Percentiles rank a stretch among this genome's conserved stretches.
phyloP scores from a whole-genome alignment of 2,888 invertebrate species.

The Lasioglossum malachurum region DNA sequence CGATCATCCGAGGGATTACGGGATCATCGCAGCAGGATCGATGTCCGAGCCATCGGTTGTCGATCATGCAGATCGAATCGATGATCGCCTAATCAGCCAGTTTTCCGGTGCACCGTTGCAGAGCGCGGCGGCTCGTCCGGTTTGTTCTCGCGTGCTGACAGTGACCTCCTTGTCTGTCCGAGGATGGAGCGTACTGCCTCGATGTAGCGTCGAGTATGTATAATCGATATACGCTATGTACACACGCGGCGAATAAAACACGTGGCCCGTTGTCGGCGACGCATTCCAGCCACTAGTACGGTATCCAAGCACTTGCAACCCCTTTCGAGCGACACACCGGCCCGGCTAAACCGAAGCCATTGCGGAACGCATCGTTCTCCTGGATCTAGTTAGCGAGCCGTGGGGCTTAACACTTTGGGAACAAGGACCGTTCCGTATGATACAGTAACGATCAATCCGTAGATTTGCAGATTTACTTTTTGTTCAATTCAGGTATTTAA shows the following conservation, averaged over 20 bases:
- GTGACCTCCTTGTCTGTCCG: constrained; percentile 70
- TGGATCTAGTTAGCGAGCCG: constrained; percentile 66
- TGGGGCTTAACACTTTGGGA: constrained; percentile 49
- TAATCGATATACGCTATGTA: constrained; percentile 43
- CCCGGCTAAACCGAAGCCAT: constrained; percentile 63
- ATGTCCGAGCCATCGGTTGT: background rate
- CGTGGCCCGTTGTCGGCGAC: constrained; percentile 39
- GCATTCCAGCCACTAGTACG: constrained; percentile 68
- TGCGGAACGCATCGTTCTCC: constrained; percentile 41
- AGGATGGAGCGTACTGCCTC: constrained; percentile 7
- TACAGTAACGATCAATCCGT: background rate
- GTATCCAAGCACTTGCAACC: constrained; percentile 66
- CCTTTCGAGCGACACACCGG: constrained; percentile 41
- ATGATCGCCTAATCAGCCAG: constrained; percentile 39
- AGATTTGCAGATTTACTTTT: background rate
- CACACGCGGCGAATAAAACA: constrained; percentile 58
- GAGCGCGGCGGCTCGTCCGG: constrained; percentile 28
- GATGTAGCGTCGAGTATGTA: background rate
- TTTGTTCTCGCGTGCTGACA: constrained; percentile 59
- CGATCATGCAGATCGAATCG: constrained; percentile 32
- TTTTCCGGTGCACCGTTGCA: constrained; percentile 35
- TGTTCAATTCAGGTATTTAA: no score
- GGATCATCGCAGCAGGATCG: background rate
- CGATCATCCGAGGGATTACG: background rate
- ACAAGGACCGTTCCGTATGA: background rate